Evolutionary conservation across 1,140 invertebrate genomes (phyloP), one percentile per base, ranked within the genome.

Genomic region (Nomia melanderi): DNA sequence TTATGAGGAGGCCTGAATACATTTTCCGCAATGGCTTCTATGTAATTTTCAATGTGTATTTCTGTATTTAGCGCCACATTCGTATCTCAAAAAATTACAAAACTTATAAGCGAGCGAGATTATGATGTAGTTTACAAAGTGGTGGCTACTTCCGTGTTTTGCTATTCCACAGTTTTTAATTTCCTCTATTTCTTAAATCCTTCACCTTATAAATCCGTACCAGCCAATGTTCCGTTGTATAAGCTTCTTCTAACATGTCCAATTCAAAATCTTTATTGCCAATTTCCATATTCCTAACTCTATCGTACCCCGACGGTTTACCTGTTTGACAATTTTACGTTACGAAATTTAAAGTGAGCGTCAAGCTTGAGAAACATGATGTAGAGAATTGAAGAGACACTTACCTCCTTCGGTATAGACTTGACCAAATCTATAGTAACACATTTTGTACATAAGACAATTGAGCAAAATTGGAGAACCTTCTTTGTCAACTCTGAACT

Each of bases 391-490:
- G 83, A 77, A 56, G n/a, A n/a, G n/a, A 70, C 9, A 50, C 91
- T 94, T 92, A 96, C 97, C 97, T 90, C 96, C 96, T 94, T 99
- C 98, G 0, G 98, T 99, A 90, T 98, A 99, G 79, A 98, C 96
- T 88, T 96, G 95, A 0, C 98, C 97, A 89, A 98, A 98, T 88
- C 96, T 95, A 92, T 98, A 98, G 88, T 98, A 98, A 92, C 97
- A 98, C 96, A 98, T 97, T 93, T 98, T 98, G 92, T 98, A 98
- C 98, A 98, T 98, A 57, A 98, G 94, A 88, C 96, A 98, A 92
- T 98, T 98, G 77, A 98, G 95, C 70, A 98, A 92, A 47, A 95
- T 96, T 57, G 94, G 94, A 8, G 97, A 97, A 53, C 97, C 97
- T 89, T 98, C 97, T 83, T 96, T 96, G 89, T 99, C 98, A 9